These are phyloP conservation scores for Ceratitis capitata DNA, from an alignment of 1,140 invertebrate genomes.

Conservation along the genomic window DNA sequence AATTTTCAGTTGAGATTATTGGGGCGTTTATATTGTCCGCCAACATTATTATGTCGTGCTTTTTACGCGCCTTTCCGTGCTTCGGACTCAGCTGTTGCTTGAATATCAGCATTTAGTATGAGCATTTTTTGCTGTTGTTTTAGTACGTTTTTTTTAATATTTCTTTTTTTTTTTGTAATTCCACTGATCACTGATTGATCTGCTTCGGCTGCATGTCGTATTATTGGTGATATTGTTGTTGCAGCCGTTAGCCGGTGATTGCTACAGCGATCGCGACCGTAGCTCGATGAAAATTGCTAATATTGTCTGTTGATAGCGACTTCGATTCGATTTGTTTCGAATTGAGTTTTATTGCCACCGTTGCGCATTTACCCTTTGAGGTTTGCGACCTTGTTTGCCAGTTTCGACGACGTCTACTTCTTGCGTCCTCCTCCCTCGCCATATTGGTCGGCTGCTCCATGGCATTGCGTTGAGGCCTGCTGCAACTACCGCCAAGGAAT, in stretches of 20 bases:
- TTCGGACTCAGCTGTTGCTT: constrained; percentile 16
- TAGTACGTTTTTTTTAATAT: too few species aligned
- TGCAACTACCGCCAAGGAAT: constrained; percentile 52
- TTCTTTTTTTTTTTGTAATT: constrained; percentile 10
- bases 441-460: background rate
- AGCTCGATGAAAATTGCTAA: constrained; percentile 1
- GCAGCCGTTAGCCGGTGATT: constrained; percentile 9
- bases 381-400: constrained; percentile 44
- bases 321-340: constrained; percentile 13
- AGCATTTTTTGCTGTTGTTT: too few species aligned
- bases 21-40: constrained; percentile 32
- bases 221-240: background rate
- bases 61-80: constrained; percentile 20
- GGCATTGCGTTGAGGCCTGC: constrained; percentile 1
- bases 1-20: constrained; percentile 27
- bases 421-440: constrained; percentile 44
- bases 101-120: background rate
- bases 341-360: constrained; percentile 30
- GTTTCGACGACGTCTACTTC: constrained; percentile 36
- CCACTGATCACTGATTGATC: constrained; percentile 23
- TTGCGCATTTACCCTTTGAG: background rate
- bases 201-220: background rate
- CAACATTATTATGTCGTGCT: constrained; percentile 27
- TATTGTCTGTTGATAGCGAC: constrained; percentile 18
- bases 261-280: background rate